Percentiles rank a stretch among this genome's conserved stretches.
Evolutionary conservation across 92 coral and sea anemone genomes (phyloP).

Genomic region (Palythoa heliodiscus): DNA sequence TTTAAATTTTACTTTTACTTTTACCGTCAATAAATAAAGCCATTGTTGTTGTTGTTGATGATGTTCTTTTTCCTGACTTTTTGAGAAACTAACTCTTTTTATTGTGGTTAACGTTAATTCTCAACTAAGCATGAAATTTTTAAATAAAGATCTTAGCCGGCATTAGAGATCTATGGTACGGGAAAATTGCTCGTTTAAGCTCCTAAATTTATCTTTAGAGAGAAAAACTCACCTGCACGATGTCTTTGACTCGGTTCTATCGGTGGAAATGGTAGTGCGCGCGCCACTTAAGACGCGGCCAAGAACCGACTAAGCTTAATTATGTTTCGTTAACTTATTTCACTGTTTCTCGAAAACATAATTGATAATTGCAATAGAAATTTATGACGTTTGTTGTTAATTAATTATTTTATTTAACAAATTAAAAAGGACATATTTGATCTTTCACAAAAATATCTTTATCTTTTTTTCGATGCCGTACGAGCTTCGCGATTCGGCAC

Average conservation of each 20-base stretch:
- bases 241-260: background rate
- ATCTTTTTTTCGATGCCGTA: too few species aligned
- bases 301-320: constrained; percentile 11
- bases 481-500: too few species aligned
- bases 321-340: constrained; percentile 5
- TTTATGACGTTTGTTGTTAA: background rate
- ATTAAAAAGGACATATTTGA: too few species aligned
- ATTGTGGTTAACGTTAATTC: background rate
- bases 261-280: constrained; percentile 9
- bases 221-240: background rate
- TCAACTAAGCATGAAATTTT: background rate
- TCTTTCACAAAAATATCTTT: background rate
- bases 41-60: too few species aligned
- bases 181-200: background rate
- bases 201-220: background rate
- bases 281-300: constrained; percentile 26
- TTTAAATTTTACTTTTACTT: too few species aligned
- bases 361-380: constrained; percentile 23
- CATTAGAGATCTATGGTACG: background rate
- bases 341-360: constrained; percentile 3
- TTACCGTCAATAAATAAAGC: too few species aligned
- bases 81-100: too few species aligned
- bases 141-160: background rate
- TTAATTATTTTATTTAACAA: background rate
- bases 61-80: too few species aligned